Evolutionary conservation across 2,113 vertebrate species (phyloP).

Genomic region (Erythrocercus mccallii): DNA sequence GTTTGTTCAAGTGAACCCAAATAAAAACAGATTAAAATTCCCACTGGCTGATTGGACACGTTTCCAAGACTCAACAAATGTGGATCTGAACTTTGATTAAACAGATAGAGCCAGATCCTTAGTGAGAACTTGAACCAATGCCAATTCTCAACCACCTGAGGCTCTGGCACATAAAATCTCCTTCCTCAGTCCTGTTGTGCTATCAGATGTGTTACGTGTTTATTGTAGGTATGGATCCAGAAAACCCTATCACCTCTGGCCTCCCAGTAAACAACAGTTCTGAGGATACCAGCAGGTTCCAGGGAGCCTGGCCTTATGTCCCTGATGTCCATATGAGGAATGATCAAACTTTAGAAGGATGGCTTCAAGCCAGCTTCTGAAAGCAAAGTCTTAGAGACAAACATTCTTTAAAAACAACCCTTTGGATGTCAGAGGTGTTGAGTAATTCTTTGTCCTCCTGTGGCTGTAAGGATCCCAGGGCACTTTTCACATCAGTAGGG

Average conservation of each 20-base stretch:
- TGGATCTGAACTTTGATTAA: not conserved
- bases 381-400: not conserved
- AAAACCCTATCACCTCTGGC: not conserved
- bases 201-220: conserved; percentile 24
- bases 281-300: conserved; percentile 3
- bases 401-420: not conserved
- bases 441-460: conserved; percentile 1
- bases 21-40: conserved; percentile 29
- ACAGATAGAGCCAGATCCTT: not conserved
- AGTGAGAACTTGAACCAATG: not conserved
- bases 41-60: not conserved
- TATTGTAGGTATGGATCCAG: conserved; percentile 19
- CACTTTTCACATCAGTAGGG: not conserved
- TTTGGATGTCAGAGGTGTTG: not conserved
- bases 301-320: conserved; percentile 5
- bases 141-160: conserved; percentile 26
- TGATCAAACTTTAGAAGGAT: not conserved
- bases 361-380: conserved; percentile 33
- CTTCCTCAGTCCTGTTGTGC: not conserved
- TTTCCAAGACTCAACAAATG: not conserved
- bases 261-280: not conserved
- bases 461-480: not conserved
- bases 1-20: not conserved
- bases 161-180: conserved; percentile 33
- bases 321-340: conserved; percentile 26